Percentiles rank a stretch among this genome's conserved stretches.
phyloP scores from a whole-genome alignment of 2,888 invertebrate species.

The Cosmia trapezina region DNA sequence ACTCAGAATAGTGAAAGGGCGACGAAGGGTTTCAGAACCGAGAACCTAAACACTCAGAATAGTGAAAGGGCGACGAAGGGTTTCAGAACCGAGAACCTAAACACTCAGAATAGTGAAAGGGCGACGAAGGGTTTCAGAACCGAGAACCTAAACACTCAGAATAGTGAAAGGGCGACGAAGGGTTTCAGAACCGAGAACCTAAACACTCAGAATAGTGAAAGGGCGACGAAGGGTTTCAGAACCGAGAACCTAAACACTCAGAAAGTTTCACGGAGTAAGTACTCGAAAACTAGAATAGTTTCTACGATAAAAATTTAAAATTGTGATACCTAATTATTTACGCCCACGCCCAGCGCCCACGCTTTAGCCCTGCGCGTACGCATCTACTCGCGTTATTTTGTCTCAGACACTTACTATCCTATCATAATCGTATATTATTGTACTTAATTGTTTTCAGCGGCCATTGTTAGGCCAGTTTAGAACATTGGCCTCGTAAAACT shows the following conservation, averaged over 20 bases:
- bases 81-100: not conserved
- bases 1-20: not conserved
- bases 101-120: not conserved
- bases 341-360: slow-evolving; percentile 53
- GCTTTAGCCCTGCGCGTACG: slow-evolving; percentile 38
- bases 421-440: slow-evolving; percentile 16
- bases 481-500: not conserved
- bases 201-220: not conserved
- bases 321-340: slow-evolving; percentile 57
- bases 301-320: slow-evolving; percentile 55
- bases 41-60: not conserved
- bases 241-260: not conserved
- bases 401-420: slow-evolving; percentile 10
- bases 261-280: not conserved
- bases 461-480: not conserved
- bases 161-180: not conserved
- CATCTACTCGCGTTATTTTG: slow-evolving; percentile 16
- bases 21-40: not conserved
- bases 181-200: not conserved
- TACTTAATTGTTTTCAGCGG: slow-evolving; percentile 26
- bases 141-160: no score
- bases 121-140: not conserved
- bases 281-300: slow-evolving; percentile 6
- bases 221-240: not conserved
- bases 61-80: not conserved